Evolutionary conservation across 2,113 vertebrate genomes (phyloP), one percentile per base, ranked within the genome.

Genomic region (Cebus imitator): DNA sequence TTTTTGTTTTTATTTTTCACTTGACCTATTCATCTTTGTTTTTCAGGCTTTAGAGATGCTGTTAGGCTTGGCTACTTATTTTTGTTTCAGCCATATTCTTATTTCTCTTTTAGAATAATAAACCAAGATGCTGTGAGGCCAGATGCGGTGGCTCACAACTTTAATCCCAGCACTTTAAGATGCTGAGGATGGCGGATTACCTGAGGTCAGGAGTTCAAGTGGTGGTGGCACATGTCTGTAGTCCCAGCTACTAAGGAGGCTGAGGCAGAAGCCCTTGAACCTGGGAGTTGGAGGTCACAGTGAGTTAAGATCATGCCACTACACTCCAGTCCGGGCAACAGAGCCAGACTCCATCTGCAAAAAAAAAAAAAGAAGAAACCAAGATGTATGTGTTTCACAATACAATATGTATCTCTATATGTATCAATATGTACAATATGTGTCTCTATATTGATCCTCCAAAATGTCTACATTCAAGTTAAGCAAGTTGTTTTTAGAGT

Each of bases 21-120:
- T 72, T 87, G 21, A 64, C 91, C 23, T 84, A 55, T 76, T 30
- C 43, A 40, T 16, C 25, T 76, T n/a, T 40, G 10, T 3, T 87
- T 45, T 48, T n/a, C 21, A 45, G 16, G 23, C 91, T 87, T 87
- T 75, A 94, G 45, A 76, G 55, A 75, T 68, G 2, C 5, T 76
- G 12, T n/a, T 90, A 82, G 68, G 17, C 5, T 87, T 12, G 66
- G 48, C 32, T 58, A 76, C 21, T 68, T n/a, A 76, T 88, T 57
- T 83, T 68, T 18, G 37, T 57, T 55, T 76, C 27, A 92, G 57
- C 25, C 75, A 83, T 58, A 17, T 68, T 76, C 68, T 87, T 8
- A 83, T 76, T 40, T 83, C 14, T 48, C 4, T 72, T 92, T 92
- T 57, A 92, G 78, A 76, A 76, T 95, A 55, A 88, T 82, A 83